Evolutionary conservation across 1,140 invertebrate species (phyloP).

Genomic region (Hyphantria cunea): DNA sequence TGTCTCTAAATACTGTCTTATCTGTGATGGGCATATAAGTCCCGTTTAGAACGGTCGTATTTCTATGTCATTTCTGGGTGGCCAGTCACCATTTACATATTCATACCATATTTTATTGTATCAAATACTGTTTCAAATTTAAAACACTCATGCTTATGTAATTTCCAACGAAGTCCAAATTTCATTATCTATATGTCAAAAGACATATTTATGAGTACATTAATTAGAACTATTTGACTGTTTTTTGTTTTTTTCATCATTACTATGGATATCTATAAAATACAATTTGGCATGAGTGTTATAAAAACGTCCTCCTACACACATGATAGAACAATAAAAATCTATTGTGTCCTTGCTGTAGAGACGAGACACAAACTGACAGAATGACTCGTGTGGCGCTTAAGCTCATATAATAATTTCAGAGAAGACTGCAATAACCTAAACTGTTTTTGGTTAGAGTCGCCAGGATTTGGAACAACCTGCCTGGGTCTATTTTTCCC

Average conservation of each 20-base stretch:
- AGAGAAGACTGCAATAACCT: constrained; percentile 21
- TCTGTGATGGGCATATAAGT: neutral
- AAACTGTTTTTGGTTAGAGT: too few species aligned
- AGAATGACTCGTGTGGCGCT: constrained; percentile 13
- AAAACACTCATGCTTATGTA: neutral
- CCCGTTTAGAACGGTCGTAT: neutral
- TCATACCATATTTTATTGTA: constrained; percentile 3
- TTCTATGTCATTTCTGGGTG: constrained; percentile 32
- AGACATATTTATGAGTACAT: constrained; percentile 4
- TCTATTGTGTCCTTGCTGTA: constrained; percentile 4
- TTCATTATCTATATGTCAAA: constrained; percentile 5
- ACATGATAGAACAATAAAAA: constrained; percentile 18
- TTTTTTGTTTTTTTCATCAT: constrained; percentile 11
- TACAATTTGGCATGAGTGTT: constrained; percentile 1
- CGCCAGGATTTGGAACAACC: too few species aligned
- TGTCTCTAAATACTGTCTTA: too few species aligned
- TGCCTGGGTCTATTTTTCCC: too few species aligned
- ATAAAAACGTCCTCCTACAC: constrained; percentile 32
- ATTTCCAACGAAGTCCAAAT: neutral
- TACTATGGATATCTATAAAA: constrained; percentile 5
- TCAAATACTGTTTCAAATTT: constrained; percentile 4
- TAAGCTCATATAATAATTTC: constrained; percentile 25
- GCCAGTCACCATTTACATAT: constrained; percentile 27
- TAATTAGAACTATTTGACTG: neutral
- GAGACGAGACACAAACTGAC: constrained; percentile 7